phyloP scores from a whole-genome alignment of 2,113 vertebrate genomes.

The Synodontis membranacea region DNA sequence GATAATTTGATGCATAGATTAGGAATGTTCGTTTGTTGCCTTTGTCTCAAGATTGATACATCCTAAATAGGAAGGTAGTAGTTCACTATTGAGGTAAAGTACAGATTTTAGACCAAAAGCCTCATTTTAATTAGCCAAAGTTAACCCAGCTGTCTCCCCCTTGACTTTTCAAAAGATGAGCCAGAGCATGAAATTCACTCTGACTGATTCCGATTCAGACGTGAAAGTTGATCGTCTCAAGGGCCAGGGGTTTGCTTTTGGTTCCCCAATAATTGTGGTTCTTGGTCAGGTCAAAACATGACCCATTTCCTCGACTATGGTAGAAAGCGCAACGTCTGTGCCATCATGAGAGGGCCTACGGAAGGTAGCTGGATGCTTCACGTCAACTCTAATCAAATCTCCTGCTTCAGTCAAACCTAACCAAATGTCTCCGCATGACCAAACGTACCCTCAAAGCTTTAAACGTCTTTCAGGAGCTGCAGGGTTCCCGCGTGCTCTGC shows the following conservation, averaged over 20 bases:
- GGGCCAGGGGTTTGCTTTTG: neutral
- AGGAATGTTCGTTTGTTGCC: neutral
- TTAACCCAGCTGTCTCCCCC: neutral
- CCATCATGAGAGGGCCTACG: neutral
- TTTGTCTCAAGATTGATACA: neutral
- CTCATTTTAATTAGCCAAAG: too few species aligned
- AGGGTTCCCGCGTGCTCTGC: neutral
- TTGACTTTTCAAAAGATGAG: neutral
- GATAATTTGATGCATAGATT: neutral
- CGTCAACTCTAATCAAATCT: slow-evolving; percentile 54
- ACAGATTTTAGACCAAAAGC: neutral
- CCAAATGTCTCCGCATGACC: slow-evolving; percentile 33
- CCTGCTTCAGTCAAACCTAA: slow-evolving; percentile 7
- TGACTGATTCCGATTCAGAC: slow-evolving; percentile 3
- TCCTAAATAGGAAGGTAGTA: neutral
- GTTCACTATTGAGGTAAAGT: neutral
- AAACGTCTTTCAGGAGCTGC: neutral
- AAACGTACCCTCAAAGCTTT: slow-evolving; percentile 12
- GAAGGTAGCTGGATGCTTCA: slow-evolving; percentile 24
- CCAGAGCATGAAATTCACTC: slow-evolving; percentile 31
- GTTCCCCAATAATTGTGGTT: slow-evolving; percentile 25
- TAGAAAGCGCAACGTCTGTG: neutral
- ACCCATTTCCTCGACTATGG: neutral
- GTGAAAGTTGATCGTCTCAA: slow-evolving; percentile 25
- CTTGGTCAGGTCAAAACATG: neutral